Evolutionary conservation across 2,113 vertebrate genomes (phyloP).

Genomic region (Psilopsiagon aymara): DNA sequence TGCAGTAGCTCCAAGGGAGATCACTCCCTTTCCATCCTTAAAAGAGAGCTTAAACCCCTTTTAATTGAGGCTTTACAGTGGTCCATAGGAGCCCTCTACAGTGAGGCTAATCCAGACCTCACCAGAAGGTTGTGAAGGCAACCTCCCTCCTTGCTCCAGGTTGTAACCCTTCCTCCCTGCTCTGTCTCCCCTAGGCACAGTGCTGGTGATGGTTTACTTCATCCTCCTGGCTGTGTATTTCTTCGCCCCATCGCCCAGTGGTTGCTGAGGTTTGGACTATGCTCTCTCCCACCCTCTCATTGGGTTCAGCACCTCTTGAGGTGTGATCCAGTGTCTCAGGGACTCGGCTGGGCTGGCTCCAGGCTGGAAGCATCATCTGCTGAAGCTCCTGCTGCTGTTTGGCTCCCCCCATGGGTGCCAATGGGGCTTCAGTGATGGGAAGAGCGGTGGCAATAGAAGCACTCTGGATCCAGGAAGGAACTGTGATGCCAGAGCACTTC

Average conservation of each 20-base stretch:
- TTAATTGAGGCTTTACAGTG: neutral
- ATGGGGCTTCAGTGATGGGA: neutral
- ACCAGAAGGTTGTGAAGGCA: neutral
- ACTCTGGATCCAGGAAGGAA: neutral
- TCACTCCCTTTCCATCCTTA: neutral
- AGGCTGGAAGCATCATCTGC: neutral
- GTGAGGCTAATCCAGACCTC: too few relatives aligned
- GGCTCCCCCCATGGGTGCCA: neutral
- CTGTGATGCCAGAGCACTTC: neutral
- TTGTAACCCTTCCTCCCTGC: neutral
- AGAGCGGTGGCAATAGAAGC: neutral
- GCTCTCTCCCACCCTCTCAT: rapidly evolving
- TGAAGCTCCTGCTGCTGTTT: neutral
- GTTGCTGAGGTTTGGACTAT: constrained; percentile 73
- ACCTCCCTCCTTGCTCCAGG: neutral
- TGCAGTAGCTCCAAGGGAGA: neutral
- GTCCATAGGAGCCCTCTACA: rapidly evolving
- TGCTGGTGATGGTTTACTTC: constrained; percentile 83
- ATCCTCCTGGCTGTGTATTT: constrained; percentile 83
- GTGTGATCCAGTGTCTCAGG: neutral
- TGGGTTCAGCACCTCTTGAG: rapidly evolving
- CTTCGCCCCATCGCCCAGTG: constrained; percentile 81
- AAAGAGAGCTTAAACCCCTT: neutral
- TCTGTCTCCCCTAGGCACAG: constrained; percentile 72
- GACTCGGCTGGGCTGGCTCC: neutral